phyloP scores from a whole-genome alignment of 2,797 vertebrate genomes.

The Salarias fasciatus region DNA sequence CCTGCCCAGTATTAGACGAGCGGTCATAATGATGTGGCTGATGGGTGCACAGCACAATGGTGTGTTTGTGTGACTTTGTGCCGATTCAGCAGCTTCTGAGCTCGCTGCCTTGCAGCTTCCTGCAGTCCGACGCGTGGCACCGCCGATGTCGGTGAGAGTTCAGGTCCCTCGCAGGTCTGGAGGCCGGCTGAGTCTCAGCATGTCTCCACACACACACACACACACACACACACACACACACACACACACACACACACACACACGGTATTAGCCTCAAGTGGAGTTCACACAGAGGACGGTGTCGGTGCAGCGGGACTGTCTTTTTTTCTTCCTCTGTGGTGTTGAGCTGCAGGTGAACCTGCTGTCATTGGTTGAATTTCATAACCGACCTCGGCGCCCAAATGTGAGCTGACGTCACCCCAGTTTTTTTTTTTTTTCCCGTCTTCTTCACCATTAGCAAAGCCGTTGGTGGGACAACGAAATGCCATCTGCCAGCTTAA shows the following conservation, averaged over 20 bases:
- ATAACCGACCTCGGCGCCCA: conserved; percentile 27
- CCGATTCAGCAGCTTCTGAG: too few species aligned
- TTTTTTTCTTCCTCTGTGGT: background rate
- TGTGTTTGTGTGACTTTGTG: too few species aligned
- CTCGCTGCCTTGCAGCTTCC: too few species aligned
- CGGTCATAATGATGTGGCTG: too few species aligned
- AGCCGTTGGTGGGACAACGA: conserved; percentile 21
- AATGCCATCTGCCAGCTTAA: conserved; percentile 61
- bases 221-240: background rate
- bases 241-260: too few species aligned
- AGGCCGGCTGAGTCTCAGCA: background rate
- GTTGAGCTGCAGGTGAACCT: background rate
- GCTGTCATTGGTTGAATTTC: conserved; percentile 37
- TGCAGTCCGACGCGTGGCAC: too few species aligned
- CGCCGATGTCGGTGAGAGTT: too few species aligned
- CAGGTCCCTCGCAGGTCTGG: background rate
- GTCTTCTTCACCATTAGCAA: conserved; percentile 27
- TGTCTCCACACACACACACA: background rate
- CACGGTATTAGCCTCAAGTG: too few species aligned
- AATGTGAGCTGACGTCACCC: conserved; percentile 28
- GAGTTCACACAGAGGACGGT: background rate
- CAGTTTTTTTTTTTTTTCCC: conserved; percentile 5
- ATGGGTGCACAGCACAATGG: too few species aligned
- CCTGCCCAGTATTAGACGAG: too few species aligned
- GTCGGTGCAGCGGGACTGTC: background rate